A percentile compares a stretch with the other conserved stretches of the same genome.
Conservation (phyloP, 2,888 invertebrate species). For the Callinectes sapidus region DNA sequence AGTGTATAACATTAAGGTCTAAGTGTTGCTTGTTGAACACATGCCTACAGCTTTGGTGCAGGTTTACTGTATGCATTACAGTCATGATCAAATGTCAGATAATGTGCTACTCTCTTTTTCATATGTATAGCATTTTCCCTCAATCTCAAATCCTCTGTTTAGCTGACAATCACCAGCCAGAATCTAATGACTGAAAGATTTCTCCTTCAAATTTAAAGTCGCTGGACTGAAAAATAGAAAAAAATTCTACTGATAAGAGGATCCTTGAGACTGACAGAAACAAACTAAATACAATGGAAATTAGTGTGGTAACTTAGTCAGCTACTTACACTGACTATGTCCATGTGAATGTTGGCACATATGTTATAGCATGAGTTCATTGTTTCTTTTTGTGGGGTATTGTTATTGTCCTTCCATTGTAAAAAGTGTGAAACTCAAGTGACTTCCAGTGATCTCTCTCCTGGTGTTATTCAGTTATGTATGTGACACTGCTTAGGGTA, state of each 20-base stretch:
- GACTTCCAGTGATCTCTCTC: constrained; percentile 30
- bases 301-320: neutral
- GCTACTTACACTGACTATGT: neutral
- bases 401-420: neutral
- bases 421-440: neutral
- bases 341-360: neutral
- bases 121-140: no score
- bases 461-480: neutral
- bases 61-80: neutral
- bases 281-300: neutral
- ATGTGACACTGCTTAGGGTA: neutral
- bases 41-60: neutral
- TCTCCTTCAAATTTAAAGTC: no score
- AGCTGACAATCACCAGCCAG: no score
- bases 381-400: neutral
- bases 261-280: no score
- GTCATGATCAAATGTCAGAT: neutral
- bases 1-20: neutral
- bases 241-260: no score
- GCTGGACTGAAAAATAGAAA: no score
- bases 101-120: no score
- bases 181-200: no score
- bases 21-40: neutral
- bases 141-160: no score
- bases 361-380: neutral